Evolutionary conservation across 2,888 invertebrate genomes (phyloP).

Genomic region (Drosophila borealis): DNA sequence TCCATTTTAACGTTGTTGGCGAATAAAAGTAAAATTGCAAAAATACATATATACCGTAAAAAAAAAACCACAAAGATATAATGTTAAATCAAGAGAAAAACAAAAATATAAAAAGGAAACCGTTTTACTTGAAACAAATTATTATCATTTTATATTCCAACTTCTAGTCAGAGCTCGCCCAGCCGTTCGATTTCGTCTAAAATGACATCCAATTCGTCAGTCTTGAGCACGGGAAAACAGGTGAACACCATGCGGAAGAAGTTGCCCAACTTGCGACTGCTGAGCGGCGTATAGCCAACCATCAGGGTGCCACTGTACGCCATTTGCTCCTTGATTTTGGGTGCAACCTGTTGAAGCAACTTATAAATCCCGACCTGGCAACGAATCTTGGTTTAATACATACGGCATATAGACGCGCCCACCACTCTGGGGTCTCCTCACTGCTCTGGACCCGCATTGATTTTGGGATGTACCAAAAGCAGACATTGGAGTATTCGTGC

Average conservation of each 20-base stretch:
- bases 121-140: conserved; percentile 46
- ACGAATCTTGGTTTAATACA: neutral
- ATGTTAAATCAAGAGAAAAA: conserved; percentile 69
- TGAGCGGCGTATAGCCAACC: conserved; percentile 91
- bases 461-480: conserved; percentile 94
- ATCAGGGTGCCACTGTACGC: conserved; percentile 88
- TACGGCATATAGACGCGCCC: conserved; percentile 85
- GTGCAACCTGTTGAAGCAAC: conserved; percentile 85
- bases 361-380: neutral
- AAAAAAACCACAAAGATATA: conserved; percentile 42
- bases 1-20: conserved; percentile 78
- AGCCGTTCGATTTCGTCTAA: conserved; percentile 88
- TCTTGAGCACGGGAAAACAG: conserved; percentile 88
- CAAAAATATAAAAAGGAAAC: conserved; percentile 59
- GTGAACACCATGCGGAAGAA: conserved; percentile 92
- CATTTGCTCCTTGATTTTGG: conserved; percentile 90
- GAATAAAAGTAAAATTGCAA: conserved; percentile 69
- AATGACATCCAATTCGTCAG: conserved; percentile 87
- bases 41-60: conserved; percentile 48
- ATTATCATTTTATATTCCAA: conserved; percentile 3
- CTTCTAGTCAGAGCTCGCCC: conserved; percentile 83
- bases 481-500: conserved; percentile 92
- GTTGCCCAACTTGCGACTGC: conserved; percentile 88
- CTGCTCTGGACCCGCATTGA: conserved; percentile 84
- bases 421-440: conserved; percentile 86